A percentile compares a stretch with the other conserved stretches of the same genome.
Conservation (phyloP, 2,797 vertebrate species). For the Hydrocynus forskahlii region DNA sequence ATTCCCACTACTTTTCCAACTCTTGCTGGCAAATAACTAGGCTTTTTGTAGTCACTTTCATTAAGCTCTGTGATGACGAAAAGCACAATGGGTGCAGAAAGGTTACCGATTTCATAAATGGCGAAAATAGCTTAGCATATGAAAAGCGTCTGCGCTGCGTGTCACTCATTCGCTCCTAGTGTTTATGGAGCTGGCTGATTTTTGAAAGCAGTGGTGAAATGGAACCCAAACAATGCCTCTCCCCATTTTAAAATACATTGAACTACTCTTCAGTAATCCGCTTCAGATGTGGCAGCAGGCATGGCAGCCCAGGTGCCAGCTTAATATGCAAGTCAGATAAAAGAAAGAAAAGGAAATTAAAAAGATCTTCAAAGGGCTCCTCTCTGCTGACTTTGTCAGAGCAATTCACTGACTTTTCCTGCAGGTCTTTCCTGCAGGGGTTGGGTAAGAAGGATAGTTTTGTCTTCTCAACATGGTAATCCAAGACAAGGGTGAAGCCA, state of each 20-base stretch:
- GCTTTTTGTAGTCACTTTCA: constrained; percentile 23
- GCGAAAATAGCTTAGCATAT: constrained; percentile 30
- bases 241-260: constrained; percentile 13
- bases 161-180: constrained; percentile 17
- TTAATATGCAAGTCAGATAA: constrained; percentile 39
- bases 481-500: neutral
- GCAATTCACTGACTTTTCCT: constrained; percentile 16
- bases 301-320: constrained; percentile 1
- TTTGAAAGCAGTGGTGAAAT: constrained; percentile 21
- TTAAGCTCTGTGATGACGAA: constrained; percentile 14
- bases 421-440: neutral
- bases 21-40: constrained; percentile 16
- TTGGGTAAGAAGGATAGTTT: neutral
- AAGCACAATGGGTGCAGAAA: constrained; percentile 27
- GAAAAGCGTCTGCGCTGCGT: constrained; percentile 29
- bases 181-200: constrained; percentile 14
- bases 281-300: constrained; percentile 5
- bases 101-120: constrained; percentile 41
- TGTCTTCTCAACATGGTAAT: constrained; percentile 8
- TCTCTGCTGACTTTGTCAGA: constrained; percentile 43
- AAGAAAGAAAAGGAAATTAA: constrained; percentile 29
- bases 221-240: constrained; percentile 30
- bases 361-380: constrained; percentile 48
- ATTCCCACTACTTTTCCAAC: constrained; percentile 1
- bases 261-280: constrained; percentile 41